Conservation (phyloP, 2,888 invertebrate species). For the Agonopterix arenella region DNA sequence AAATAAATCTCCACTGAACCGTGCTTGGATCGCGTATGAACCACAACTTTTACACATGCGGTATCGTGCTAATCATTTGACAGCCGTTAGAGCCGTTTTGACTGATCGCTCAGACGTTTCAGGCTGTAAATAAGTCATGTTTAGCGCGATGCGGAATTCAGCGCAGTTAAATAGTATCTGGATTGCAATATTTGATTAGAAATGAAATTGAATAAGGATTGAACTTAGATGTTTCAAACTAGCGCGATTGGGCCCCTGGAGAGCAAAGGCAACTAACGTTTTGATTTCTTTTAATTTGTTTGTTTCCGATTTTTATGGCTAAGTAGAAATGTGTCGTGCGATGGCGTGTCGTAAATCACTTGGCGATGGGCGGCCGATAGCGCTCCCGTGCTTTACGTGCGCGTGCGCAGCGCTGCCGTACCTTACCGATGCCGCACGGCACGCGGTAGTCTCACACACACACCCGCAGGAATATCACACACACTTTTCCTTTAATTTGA, state of each 20-base stretch:
- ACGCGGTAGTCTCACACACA: constrained; percentile 18
- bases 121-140: too few relatives aligned
- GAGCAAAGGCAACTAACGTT: constrained; percentile 1
- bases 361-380: constrained; percentile 59
- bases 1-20: too few relatives aligned
- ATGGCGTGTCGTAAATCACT: constrained; percentile 59
- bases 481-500: constrained; percentile 40
- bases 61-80: constrained; percentile 1
- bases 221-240: too few relatives aligned
- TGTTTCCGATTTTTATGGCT: constrained; percentile 25
- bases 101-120: too few relatives aligned
- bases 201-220: too few relatives aligned
- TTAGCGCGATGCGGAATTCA: too few relatives aligned
- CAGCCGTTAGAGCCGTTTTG: neutral
- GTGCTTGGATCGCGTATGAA: too few relatives aligned
- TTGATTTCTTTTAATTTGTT: constrained; percentile 26
- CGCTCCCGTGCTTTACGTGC: constrained; percentile 40
- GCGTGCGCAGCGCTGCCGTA: constrained; percentile 15
- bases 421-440: constrained; percentile 15
- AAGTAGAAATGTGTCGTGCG: constrained; percentile 42
- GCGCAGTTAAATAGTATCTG: too few relatives aligned
- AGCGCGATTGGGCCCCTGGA: too few relatives aligned
- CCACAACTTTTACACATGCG: neutral
- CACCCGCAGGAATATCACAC: constrained; percentile 11
- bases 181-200: too few relatives aligned